Evolutionary conservation across 2,113 vertebrate species (phyloP), one percentile per base, ranked within the genome.

Genomic region (Picathartes gymnocephalus): DNA sequence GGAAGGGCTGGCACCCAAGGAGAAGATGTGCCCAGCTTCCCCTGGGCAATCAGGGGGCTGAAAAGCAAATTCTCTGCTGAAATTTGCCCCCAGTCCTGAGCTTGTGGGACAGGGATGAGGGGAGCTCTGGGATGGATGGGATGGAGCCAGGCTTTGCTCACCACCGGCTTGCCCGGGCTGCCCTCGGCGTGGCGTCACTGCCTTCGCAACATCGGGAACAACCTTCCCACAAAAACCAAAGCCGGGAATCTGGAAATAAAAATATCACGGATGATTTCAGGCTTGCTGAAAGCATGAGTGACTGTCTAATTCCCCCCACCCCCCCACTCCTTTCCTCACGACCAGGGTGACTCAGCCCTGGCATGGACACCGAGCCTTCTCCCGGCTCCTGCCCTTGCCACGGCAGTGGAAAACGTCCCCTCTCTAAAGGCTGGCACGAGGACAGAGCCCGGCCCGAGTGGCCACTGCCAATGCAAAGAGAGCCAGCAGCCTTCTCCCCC

Each of bases 281-380:
- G 76, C 81, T 74, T 81, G 96, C 78, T 91, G 94, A 95, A 95
- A 95, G 82, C 90, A 94, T 76, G 92, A 95, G 51, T 92, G 88
- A 90, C 95, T 85, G 91, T 56, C 82, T 88, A 40, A 72, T 86
- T 84, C 60, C 64, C 60, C 10, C 4, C 20, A 27, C 16, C 8
- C 47, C 51, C 60, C 15, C 27, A 1, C 62, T 83, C 54, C 73
- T 85, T 69, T 70, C 88, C 91, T 77, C 81, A 79, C n/a, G 44
- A 37, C 44, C 35, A 5, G 45, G 47, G 73, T 92, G 95, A 97
- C 95, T 96, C 93, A 93, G 90, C 64, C 68, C 83, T 90, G 93
- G 91, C 94, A 79, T 11, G 4, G 58, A 58, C 17, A 0, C 0
- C 27, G 79, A 93, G 76, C 72, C 66, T 91, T 44, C 79, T 86